Base-by-base conservation (phyloP, 2,888 invertebrate genomes). In the Plusia festucae region DNA sequence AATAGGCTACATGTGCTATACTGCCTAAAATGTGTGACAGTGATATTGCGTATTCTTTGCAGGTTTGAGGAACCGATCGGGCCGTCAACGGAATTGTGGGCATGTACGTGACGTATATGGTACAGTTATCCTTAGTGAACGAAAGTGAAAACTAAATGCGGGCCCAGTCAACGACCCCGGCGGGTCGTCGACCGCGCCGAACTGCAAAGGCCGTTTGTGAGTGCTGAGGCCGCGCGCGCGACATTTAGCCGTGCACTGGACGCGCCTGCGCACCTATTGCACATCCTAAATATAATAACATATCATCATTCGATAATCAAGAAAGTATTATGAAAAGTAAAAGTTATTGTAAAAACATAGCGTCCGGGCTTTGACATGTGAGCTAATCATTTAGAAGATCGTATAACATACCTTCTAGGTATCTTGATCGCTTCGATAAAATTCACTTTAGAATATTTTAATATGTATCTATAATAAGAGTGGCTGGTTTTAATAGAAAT, bases 201-300 rank as follows among this genome's bases (percentile, higher is more conserved):
- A 94, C 94, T 93, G 94, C 94, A 94, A 95, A 95, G 95, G 95
- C 94, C 95, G 94, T 94, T 93, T 91, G 94, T 90, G 93, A 91
- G 90, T 91, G 92, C 90, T 91, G 94, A 93, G 94, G 94, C 94
- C 94, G 93, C 87, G 88, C 85, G 87, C 88, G 89, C 91, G 92
- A 92, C 93, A 91, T 92, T 93, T 91, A 90, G 88, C 88, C 77
- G 86, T 77, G 79, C 81, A 86, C 82, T 87, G 91, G 88, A 88
- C 86, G 88, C 88, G 88, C 85, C 84, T 78, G 86, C 85, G 75
- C 82, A 83, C 79, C 82, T 88, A 88, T 87, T 91, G 91, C 90
- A 91, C 86, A 81, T 62, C 70, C 73, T 65, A 60, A 65, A 44
- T 70, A 70, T 75, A 75, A 67, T 69, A 70, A 65, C 24, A 63